phyloP scores from a whole-genome alignment of 1,140 invertebrate species.

The Aphis craccivora region DNA sequence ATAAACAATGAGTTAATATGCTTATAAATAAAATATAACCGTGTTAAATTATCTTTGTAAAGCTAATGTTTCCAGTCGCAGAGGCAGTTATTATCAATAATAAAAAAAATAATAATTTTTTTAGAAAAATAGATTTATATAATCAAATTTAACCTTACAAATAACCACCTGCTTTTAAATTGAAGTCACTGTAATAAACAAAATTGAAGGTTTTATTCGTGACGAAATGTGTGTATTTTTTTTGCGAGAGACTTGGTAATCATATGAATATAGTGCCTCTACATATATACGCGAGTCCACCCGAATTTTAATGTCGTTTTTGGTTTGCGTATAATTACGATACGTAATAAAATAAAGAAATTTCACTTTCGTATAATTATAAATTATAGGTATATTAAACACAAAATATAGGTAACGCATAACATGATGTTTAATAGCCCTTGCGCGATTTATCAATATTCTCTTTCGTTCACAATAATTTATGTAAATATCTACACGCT shows the following conservation, averaged over 20 bases:
- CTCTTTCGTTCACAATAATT: neutral
- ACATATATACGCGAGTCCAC: neutral
- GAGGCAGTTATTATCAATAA: too few species aligned
- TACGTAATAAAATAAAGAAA: neutral
- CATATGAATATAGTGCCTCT: too few species aligned
- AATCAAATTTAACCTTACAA: too few species aligned
- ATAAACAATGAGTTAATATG: neutral
- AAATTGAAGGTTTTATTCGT: too few species aligned
- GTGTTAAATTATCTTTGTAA: too few species aligned
- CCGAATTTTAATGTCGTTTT: neutral
- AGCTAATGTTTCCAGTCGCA: too few species aligned
- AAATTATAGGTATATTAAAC: too few species aligned
- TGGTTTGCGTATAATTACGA: neutral
- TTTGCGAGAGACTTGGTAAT: too few species aligned
- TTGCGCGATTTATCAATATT: neutral
- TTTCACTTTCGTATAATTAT: neutral
- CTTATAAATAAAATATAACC: neutral
- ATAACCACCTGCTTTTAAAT: too few species aligned
- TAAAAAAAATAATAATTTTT: too few species aligned
- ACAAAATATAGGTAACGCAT: neutral
- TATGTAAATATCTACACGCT: neutral
- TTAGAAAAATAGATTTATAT: too few species aligned
- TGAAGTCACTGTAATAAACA: too few species aligned
- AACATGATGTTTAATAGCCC: neutral
- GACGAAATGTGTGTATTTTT: neutral